phyloP scores from a whole-genome alignment of 1,140 invertebrate species.

The Metopolophium dirhodum region DNA sequence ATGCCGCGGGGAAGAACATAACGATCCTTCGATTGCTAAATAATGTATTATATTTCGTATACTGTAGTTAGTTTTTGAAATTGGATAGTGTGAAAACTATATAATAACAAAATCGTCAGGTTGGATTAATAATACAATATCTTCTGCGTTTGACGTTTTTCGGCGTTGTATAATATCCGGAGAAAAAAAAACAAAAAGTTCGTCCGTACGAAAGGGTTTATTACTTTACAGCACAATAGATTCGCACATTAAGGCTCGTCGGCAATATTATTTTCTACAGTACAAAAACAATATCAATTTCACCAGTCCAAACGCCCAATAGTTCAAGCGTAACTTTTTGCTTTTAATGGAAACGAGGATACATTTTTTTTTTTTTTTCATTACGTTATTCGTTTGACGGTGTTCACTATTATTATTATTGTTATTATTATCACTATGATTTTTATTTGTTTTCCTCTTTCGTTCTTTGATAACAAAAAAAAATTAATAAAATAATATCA shows the following conservation, averaged over 20 bases:
- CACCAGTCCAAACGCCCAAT: not conserved
- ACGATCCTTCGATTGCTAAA: not conserved
- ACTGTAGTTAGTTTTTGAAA: not conserved
- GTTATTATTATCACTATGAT: slow-evolving; percentile 1
- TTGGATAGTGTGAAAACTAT: not conserved
- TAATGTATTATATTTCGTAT: not conserved
- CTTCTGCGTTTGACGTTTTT: not conserved
- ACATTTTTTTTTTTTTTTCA: not conserved
- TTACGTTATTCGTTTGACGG: not conserved
- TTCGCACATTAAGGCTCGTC: not conserved
- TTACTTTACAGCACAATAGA: slow-evolving; percentile 10
- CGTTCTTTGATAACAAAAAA: not conserved
- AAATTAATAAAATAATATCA: not conserved
- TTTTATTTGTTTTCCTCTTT: not conserved
- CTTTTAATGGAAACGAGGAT: not conserved
- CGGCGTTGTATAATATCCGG: not conserved
- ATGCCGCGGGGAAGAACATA: not conserved
- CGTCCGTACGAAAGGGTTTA: not conserved
- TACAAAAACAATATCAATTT: slow-evolving; percentile 25
- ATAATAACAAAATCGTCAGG: not conserved
- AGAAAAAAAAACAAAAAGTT: not conserved
- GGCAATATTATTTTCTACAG: not conserved
- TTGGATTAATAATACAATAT: not conserved
- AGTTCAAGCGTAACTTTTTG: slow-evolving; percentile 11
- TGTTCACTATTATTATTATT: not conserved